Conservation (phyloP, 2,888 invertebrate genomes). For the Acleris laterana region DNA sequence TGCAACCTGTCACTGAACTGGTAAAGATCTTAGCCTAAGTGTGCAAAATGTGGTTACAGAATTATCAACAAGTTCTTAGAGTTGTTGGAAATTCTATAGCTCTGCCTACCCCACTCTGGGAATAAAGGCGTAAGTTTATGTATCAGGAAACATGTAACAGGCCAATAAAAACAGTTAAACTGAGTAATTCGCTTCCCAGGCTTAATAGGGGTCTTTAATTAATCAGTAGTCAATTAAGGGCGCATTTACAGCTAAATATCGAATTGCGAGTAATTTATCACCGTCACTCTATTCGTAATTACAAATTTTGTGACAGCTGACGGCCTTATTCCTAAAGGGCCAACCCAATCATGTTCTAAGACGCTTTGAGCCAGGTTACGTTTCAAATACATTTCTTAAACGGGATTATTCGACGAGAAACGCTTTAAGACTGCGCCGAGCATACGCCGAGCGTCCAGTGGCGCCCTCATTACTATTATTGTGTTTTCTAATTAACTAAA, state of each 20-base stretch:
- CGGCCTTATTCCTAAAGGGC: neutral
- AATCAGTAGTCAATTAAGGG: conserved; percentile 18
- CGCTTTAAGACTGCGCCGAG: no score
- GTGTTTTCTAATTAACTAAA: no score
- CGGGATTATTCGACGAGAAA: conserved; percentile 6
- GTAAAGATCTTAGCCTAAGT: no score
- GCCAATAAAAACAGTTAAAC: conserved; percentile 4
- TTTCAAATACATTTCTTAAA: conserved; percentile 20
- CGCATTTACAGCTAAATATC: conserved; percentile 12
- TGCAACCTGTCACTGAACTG: no score
- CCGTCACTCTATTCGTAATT: conserved; percentile 13
- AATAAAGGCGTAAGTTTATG: no score
- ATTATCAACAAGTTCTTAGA: no score
- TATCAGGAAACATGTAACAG: no score
- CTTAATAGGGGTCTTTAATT: conserved; percentile 18
- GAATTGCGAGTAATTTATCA: conserved; percentile 21
- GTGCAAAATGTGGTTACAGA: no score
- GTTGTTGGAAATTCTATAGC: no score
- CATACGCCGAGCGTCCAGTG: no score
- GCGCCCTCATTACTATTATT: no score
- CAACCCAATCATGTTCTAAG: neutral
- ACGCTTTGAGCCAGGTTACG: conserved; percentile 26
- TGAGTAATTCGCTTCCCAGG: conserved; percentile 5
- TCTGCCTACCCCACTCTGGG: no score
- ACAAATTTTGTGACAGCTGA: conserved; percentile 13